Evolutionary conservation across 2,113 vertebrate species (phyloP).

Genomic region (Cheirogaleus medius): DNA sequence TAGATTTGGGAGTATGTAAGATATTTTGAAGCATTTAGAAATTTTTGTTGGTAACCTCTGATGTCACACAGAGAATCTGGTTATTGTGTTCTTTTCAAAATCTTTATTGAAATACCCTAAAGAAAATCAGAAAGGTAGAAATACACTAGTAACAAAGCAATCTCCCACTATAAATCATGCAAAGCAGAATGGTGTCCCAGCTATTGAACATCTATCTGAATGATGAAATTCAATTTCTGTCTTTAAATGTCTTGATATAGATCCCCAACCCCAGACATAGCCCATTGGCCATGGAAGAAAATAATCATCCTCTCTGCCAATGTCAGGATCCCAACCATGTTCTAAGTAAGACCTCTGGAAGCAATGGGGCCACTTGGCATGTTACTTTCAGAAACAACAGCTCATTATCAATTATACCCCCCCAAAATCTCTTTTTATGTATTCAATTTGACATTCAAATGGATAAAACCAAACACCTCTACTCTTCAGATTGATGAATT

Average conservation of each 20-base stretch:
- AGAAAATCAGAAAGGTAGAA: neutral
- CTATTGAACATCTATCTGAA: neutral
- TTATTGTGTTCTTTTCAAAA: neutral
- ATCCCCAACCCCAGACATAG: neutral
- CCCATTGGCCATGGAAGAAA: neutral
- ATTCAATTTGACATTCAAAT: neutral
- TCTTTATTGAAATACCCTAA: neutral
- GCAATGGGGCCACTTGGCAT: neutral
- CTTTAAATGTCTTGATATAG: neutral
- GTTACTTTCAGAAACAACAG: neutral
- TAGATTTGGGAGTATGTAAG: neutral
- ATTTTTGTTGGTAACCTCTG: neutral
- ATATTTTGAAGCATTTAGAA: neutral
- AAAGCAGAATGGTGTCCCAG: neutral
- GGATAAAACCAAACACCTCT: neutral
- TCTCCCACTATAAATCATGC: neutral
- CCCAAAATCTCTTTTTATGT: neutral
- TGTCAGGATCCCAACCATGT: neutral
- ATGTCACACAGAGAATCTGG: neutral
- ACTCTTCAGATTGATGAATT: neutral
- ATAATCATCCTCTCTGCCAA: neutral
- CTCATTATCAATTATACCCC: constrained; percentile 1
- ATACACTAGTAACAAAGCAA: neutral
- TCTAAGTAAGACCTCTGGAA: neutral
- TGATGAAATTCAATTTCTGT: neutral